phyloP scores from a whole-genome alignment of 2,888 invertebrate species.

The Heteromurus nitidus region DNA sequence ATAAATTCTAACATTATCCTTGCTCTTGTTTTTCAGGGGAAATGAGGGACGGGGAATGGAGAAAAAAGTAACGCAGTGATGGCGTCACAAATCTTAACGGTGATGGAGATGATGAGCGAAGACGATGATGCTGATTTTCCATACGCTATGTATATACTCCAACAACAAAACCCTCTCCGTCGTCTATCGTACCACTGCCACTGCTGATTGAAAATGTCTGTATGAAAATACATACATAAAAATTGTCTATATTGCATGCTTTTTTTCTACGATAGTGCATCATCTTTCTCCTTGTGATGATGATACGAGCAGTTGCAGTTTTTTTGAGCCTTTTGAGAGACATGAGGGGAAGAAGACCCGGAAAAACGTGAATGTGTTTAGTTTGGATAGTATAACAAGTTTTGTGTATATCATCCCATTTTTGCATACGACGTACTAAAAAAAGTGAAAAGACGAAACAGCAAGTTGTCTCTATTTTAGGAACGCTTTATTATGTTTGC shows the following conservation, averaged over 20 bases:
- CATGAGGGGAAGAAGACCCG: no score
- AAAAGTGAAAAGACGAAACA: slow-evolving; percentile 20
- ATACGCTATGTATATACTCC: slow-evolving; percentile 15
- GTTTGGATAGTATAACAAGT: background rate
- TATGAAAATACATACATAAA: background rate
- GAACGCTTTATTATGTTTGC: slow-evolving; percentile 36
- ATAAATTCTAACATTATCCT: slow-evolving; percentile 26
- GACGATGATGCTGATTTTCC: slow-evolving; percentile 45
- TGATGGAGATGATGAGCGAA: slow-evolving; percentile 35
- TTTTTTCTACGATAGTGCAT: background rate
- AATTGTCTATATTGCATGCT: no score
- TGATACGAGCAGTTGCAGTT: background rate
- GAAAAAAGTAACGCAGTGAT: slow-evolving; percentile 25
- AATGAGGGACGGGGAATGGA: background rate
- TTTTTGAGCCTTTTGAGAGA: slow-evolving; percentile 5
- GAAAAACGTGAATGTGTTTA: slow-evolving; percentile 25
- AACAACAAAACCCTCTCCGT: no score
- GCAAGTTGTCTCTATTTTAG: slow-evolving; percentile 47
- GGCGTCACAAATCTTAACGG: slow-evolving; percentile 52
- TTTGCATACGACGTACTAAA: slow-evolving; percentile 17
- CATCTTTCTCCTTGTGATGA: background rate
- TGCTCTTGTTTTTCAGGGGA: slow-evolving; percentile 19
- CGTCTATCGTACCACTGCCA: background rate
- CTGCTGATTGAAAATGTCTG: slow-evolving; percentile 20
- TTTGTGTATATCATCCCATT: slow-evolving; percentile 9